A percentile compares a stretch with the other conserved stretches of the same genome.
Conservation (phyloP, 2,888 invertebrate genomes). For the Eueremaeus valkanovi region DNA sequence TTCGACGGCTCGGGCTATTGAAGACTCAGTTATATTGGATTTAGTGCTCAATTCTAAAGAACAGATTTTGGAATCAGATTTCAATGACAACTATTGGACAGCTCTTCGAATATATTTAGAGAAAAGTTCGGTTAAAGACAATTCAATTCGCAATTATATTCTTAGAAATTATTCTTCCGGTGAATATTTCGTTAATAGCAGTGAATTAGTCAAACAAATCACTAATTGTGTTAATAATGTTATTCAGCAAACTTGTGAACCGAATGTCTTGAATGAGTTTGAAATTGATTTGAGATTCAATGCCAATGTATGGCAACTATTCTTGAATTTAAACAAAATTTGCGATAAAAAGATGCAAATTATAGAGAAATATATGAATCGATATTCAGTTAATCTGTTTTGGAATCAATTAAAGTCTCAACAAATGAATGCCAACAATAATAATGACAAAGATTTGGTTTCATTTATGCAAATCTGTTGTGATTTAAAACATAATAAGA, state of each 20-base stretch:
- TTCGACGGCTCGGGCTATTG: not conserved
- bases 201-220: not conserved
- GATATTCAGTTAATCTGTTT: conserved; percentile 31
- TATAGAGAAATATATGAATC: conserved; percentile 24
- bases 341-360: not conserved
- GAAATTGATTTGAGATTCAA: conserved; percentile 39
- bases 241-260: not conserved
- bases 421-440: not conserved
- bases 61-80: too few species aligned
- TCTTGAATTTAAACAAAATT: not conserved
- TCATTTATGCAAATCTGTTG: conserved; percentile 15
- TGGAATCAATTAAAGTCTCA: conserved; percentile 28
- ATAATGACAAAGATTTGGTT: not conserved
- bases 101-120: conserved; percentile 29
- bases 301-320: not conserved
- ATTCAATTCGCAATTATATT: conserved; percentile 10
- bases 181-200: not conserved
- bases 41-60: not conserved
- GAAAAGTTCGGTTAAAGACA: conserved; percentile 7
- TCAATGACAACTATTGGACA: conserved; percentile 3
- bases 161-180: not conserved
- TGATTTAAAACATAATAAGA: not conserved
- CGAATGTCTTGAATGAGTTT: not conserved
- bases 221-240: not conserved
- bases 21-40: not conserved